A percentile compares a stretch with the other conserved stretches of the same genome.
Conservation (phyloP, 2,888 invertebrate genomes). For the Deilephila elpenor region DNA sequence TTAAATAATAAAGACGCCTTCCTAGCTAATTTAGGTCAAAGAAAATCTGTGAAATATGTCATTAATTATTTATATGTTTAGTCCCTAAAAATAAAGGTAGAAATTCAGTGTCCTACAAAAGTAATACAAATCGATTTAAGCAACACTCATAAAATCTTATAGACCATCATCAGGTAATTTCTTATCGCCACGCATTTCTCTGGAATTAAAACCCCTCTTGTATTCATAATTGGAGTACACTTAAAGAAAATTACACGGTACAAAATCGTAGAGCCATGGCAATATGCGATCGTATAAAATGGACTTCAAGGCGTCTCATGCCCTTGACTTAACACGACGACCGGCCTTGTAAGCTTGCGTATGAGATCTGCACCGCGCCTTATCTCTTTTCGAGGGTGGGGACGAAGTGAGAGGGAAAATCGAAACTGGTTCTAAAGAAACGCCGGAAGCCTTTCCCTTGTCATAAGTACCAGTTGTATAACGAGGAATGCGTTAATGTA, state of each 20-base stretch:
- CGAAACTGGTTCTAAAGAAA: constrained; percentile 64
- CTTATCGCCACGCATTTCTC: background rate
- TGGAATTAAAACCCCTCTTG: background rate
- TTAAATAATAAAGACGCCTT: too few relatives aligned
- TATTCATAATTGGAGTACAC: background rate
- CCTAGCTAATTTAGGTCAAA: too few relatives aligned
- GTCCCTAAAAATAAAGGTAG: too few relatives aligned
- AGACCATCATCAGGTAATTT: background rate
- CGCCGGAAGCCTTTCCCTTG: constrained; percentile 73
- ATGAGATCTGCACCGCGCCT: constrained; percentile 53
- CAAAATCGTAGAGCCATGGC: background rate
- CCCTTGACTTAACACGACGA: constrained; percentile 47
- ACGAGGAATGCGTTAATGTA: constrained; percentile 26
- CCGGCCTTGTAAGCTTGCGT: constrained; percentile 59
- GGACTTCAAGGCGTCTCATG: constrained; percentile 34
- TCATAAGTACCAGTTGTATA: constrained; percentile 43
- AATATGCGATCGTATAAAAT: constrained; percentile 2
- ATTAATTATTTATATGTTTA: too few relatives aligned
- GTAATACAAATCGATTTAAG: too few relatives aligned
- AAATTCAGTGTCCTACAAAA: too few relatives aligned
- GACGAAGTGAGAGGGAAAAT: constrained; percentile 52
- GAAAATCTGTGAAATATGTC: too few relatives aligned
- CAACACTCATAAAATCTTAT: background rate
- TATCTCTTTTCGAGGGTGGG: constrained; percentile 55
- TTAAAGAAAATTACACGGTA: constrained; percentile 22